Conservation (phyloP, 2,113 vertebrate genomes). For the Myodes glareolus region DNA sequence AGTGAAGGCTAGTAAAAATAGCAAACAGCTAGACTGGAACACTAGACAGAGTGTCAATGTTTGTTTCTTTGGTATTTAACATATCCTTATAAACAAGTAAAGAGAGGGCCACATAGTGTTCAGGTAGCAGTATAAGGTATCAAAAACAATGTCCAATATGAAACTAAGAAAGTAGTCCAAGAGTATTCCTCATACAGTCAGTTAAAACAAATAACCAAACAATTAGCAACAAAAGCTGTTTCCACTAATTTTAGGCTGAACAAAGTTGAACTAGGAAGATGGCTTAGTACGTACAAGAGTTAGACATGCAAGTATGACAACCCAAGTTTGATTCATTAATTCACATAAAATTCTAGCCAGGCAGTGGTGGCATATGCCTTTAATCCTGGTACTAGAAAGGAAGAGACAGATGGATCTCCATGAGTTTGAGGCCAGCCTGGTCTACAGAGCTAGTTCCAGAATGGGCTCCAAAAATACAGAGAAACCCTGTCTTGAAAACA, state of each 20-base stretch:
- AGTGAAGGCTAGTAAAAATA: neutral
- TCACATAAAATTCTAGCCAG: neutral
- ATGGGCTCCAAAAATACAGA: no score
- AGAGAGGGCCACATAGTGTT: neutral
- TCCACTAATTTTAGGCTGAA: constrained; percentile 77
- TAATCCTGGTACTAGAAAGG: no score
- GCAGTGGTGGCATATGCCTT: no score
- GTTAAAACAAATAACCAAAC: constrained; percentile 63
- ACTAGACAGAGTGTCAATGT: neutral
- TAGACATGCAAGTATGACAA: neutral
- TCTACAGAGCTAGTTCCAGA: no score
- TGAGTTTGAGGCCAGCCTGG: no score
- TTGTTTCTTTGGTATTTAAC: neutral
- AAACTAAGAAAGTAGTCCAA: constrained; percentile 87
- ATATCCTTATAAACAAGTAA: neutral
- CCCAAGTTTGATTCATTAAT: neutral
- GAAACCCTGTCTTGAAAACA: no score
- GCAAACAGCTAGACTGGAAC: neutral
- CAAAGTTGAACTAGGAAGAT: constrained; percentile 44
- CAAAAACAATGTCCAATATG: constrained; percentile 88
- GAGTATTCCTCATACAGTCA: constrained; percentile 90
- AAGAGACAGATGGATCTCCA: no score
- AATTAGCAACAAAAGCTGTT: constrained; percentile 86
- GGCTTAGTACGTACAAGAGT: neutral
- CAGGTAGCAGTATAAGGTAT: neutral